Conservation (phyloP, 2,113 vertebrate species). For the Gnathonemus echidnorhynchus region DNA sequence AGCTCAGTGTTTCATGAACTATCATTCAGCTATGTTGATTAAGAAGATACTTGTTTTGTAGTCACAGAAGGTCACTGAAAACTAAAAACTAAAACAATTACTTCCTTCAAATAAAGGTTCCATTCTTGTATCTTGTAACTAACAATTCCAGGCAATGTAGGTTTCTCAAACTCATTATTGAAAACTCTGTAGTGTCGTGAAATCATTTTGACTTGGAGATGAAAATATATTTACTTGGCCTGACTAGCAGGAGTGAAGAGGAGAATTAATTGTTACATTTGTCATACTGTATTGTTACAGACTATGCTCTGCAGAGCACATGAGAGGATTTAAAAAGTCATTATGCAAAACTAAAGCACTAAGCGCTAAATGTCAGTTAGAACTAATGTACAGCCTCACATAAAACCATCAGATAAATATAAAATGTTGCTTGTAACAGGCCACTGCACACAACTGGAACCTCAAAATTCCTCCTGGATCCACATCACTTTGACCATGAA, state of each 20-base stretch:
- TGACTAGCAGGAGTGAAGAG: not conserved
- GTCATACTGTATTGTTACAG: conserved; percentile 50
- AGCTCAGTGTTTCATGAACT: not conserved
- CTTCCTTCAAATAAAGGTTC: not conserved
- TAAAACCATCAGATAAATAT: conserved; percentile 36
- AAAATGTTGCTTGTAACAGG: conserved; percentile 27
- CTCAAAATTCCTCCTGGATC: not conserved
- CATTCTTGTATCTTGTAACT: not conserved
- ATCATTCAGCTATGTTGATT: not conserved
- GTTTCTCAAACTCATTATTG: not conserved
- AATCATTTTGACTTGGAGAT: not conserved
- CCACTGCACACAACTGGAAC: not conserved
- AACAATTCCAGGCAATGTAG: not conserved
- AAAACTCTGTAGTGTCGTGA: not conserved
- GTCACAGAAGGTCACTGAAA: not conserved
- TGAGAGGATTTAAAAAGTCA: conserved; percentile 45
- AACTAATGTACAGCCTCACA: conserved; percentile 48
- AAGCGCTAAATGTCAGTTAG: conserved; percentile 56
- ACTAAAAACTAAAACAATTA: not conserved
- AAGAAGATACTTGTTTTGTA: not conserved
- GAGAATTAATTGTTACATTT: conserved; percentile 45
- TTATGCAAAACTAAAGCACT: conserved; percentile 53
- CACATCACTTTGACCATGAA: not conserved
- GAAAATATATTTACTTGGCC: not conserved
- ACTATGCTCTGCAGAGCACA: conserved; percentile 42